Percentiles rank a stretch among this genome's conserved stretches.
Conservation (phyloP, 2,113 vertebrate genomes). For the Oceanodroma tethys region DNA sequence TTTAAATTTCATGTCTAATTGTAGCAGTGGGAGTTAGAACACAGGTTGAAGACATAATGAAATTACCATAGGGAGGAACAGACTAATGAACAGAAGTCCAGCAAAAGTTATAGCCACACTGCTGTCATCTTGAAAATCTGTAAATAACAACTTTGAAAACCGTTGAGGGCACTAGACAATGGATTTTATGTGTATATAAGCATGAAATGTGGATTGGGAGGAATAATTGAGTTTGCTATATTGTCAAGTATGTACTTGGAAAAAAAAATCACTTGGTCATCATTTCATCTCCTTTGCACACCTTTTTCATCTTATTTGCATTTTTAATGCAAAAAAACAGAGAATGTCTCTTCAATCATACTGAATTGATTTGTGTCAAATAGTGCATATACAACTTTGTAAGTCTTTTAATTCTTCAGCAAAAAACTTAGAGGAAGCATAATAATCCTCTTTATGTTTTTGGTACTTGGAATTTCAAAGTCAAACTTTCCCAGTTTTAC, state of each 20-base stretch:
- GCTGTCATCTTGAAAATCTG: neutral
- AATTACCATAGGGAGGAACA: constrained; percentile 30
- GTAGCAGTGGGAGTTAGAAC: constrained; percentile 31
- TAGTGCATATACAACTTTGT: neutral
- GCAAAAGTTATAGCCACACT: constrained; percentile 20
- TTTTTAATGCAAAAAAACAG: constrained; percentile 7
- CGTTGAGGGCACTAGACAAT: neutral
- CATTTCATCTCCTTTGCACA: neutral
- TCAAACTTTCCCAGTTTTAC: neutral
- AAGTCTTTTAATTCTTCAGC: neutral
- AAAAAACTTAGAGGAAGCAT: neutral
- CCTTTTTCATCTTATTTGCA: constrained; percentile 13
- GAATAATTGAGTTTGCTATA: constrained; percentile 3
- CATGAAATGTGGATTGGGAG: neutral
- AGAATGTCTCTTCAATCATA: constrained; percentile 12
- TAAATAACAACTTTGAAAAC: constrained; percentile 51
- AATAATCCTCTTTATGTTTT: neutral
- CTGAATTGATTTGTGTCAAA: neutral
- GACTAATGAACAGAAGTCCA: constrained; percentile 36
- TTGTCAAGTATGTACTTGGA: neutral
- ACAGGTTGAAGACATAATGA: constrained; percentile 44
- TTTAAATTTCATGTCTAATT: constrained; percentile 44
- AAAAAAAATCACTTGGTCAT: constrained; percentile 38
- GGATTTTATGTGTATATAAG: constrained; percentile 9
- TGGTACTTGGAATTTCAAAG: neutral